phyloP scores from a whole-genome alignment of 2,888 invertebrate species.

The Kuschelorhynchus macadamiae region DNA sequence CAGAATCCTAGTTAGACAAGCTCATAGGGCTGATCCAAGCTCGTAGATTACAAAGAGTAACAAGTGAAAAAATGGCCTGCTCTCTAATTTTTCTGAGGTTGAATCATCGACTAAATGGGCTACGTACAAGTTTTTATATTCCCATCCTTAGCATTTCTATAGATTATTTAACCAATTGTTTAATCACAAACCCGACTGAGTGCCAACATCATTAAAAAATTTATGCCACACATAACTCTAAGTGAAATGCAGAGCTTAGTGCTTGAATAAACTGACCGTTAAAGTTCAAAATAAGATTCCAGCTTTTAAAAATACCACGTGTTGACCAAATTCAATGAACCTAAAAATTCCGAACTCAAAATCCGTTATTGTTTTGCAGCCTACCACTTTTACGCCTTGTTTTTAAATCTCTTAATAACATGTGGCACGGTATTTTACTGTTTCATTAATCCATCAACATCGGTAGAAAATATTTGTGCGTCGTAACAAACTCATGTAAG shows the following conservation, averaged over 20 bases:
- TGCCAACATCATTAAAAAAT: not conserved
- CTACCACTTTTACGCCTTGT: slow-evolving; percentile 1
- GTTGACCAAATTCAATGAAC: slow-evolving; percentile 1
- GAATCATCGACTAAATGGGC: too few relatives aligned
- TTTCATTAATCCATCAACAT: slow-evolving; percentile 5
- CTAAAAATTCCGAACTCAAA: not conserved
- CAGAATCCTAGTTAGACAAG: too few relatives aligned
- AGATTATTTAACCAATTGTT: not conserved
- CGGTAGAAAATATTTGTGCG: too few relatives aligned
- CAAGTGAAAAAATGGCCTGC: too few relatives aligned
- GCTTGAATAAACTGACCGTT: not conserved
- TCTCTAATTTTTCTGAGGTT: too few relatives aligned
- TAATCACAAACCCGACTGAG: not conserved
- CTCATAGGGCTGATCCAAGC: too few relatives aligned
- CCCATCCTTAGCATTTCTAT: too few relatives aligned
- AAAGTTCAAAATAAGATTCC: not conserved
- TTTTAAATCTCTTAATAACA: not conserved
- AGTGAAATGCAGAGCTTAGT: not conserved
- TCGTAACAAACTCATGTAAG: too few relatives aligned
- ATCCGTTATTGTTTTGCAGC: not conserved
- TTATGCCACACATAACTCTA: not conserved
- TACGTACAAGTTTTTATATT: too few relatives aligned
- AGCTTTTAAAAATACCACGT: not conserved
- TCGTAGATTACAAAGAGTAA: too few relatives aligned
- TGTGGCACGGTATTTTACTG: not conserved